Evolutionary conservation across 2,797 vertebrate species (phyloP), one percentile per base, ranked within the genome.

Genomic region (Nyctibius grandis): DNA sequence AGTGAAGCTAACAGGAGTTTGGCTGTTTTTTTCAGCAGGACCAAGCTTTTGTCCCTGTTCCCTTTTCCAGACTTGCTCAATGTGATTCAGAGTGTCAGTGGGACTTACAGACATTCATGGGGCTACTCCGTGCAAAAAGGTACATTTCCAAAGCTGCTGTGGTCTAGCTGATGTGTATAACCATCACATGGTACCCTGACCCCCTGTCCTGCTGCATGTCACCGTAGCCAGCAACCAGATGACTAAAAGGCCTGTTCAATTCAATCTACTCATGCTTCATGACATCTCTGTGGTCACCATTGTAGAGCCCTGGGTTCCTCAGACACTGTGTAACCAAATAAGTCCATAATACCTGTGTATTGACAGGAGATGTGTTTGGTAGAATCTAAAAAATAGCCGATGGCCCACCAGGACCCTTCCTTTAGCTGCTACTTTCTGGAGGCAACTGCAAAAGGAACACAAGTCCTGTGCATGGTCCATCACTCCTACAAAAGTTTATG

Each of bases 171-270:
- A 50, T 19, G 31, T 28, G 54, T 65, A 20, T n/a, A 75, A 93
- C 56, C 38, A 79, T 33, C 23, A 29, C 0, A 0, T 60, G 26
- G 0, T 31, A 4, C 48, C 33, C 61, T 40, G 63, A 33, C 44
- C 23, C 50, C 28, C 42, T 68, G 34, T 42, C 19, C 34, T 59
- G 28, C 40, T 75, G 12, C 56, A 6, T 4, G 38, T 47, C 60
- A 44, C 29, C 0, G 0, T 36, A 54, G n/a, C 33, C 65, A 73
- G 65, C 25, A 67, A 45, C 22, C 33, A n/a, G 14, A 4, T 47
- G 17, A 40, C 31, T 36, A 23, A 36, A 40, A 26, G 15, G 15
- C 22, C 38, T 11, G n/a, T 40, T 57, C 72, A 48, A 40, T 11
- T 28, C 36, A n/a, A 4, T n/a, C 45, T 31, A 12, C 9, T 60